These are phyloP conservation scores for Polydrusus cervinus DNA, from an alignment of 2,888 invertebrate genomes.

Conservation along the genomic window DNA sequence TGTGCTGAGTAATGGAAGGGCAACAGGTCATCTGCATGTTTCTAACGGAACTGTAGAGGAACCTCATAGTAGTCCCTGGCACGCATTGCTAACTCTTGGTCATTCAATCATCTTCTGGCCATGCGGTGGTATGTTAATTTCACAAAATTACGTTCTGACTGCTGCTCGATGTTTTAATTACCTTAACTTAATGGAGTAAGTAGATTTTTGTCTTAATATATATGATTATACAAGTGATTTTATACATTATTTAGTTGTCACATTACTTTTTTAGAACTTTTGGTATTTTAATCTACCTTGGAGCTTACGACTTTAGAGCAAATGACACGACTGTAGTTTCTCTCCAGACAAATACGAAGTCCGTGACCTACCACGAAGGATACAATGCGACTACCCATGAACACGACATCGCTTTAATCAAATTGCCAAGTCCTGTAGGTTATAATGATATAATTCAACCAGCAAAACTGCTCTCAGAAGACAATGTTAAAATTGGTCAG, in stretches of 20 bases:
- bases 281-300: constrained; percentile 8
- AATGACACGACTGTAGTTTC: neutral
- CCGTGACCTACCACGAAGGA: constrained; percentile 20
- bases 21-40: neutral
- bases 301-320: constrained; percentile 1
- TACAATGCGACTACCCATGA: constrained; percentile 34
- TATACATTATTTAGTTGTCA: no score
- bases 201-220: no score
- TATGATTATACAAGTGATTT: no score
- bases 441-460: constrained; percentile 16
- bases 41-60: constrained; percentile 25
- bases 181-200: neutral
- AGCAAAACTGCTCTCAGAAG: constrained; percentile 16
- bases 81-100: constrained; percentile 4
- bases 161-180: constrained; percentile 25
- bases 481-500: constrained; percentile 4
- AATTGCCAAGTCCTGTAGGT: neutral
- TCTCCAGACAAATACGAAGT: neutral
- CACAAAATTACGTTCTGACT: constrained; percentile 30
- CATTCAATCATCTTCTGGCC: neutral
- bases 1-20: neutral
- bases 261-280: constrained; percentile 14
- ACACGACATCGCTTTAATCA: constrained; percentile 31
- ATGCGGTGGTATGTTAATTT: constrained; percentile 30
- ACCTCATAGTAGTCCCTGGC: constrained; percentile 13